A percentile compares a stretch with the other conserved stretches of the same genome.
phyloP scores from a whole-genome alignment of 2,113 vertebrate genomes.

The Myocastor coypus region DNA sequence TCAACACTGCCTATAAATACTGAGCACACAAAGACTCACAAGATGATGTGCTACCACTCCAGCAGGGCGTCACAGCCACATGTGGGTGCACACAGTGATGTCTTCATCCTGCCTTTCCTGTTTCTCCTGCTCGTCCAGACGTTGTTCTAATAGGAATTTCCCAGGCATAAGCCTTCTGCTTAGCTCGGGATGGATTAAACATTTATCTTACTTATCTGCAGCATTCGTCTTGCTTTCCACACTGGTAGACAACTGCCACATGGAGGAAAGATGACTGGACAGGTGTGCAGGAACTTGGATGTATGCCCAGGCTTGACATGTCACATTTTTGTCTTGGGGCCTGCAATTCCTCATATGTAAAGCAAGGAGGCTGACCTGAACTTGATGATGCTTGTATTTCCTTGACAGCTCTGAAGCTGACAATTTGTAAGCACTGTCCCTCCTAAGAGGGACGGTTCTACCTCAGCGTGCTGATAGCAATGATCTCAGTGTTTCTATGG shows the following conservation, averaged over 20 bases:
- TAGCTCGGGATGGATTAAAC: neutral
- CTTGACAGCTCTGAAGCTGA: neutral
- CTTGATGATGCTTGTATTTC: neutral
- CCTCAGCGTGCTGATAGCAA: neutral
- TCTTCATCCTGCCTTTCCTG: neutral
- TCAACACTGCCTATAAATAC: conserved; percentile 56
- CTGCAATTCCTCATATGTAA: neutral
- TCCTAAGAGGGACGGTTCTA: neutral
- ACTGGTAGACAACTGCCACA: neutral
- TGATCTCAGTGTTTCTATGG: neutral
- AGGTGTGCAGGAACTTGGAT: neutral
- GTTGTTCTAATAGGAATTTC: neutral
- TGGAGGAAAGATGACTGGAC: neutral
- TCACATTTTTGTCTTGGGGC: neutral
- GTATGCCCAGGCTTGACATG: neutral
- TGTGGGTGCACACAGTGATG: neutral
- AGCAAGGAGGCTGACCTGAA: neutral
- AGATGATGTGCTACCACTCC: neutral
- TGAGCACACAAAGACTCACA: neutral
- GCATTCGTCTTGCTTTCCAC: neutral
- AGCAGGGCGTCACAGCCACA: neutral
- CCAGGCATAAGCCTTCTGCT: conserved; percentile 56
- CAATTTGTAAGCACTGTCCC: neutral
- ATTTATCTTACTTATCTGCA: neutral
- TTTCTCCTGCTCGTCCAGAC: neutral